A percentile compares a stretch with the other conserved stretches of the same genome.
phyloP scores from a whole-genome alignment of 1,140 invertebrate genomes.

The Gryllus bimaculatus region DNA sequence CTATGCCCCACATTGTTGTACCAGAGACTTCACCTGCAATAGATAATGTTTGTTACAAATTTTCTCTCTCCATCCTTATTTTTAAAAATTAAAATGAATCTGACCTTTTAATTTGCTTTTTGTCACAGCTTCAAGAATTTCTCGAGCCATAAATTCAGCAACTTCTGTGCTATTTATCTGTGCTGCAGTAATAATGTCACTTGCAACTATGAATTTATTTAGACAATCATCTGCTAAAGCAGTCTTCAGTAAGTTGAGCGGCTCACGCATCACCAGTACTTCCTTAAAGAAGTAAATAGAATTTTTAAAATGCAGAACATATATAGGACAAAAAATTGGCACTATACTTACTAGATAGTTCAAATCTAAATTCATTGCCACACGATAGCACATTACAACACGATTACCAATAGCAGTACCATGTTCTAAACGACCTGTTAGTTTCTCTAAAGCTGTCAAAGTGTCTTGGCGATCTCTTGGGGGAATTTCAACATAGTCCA shows the following conservation, averaged over 20 bases:
- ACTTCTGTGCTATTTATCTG: conserved; percentile 36
- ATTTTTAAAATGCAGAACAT: not conserved
- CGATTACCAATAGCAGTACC: conserved; percentile 42
- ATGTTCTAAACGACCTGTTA: conserved; percentile 31
- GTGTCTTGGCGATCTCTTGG: conserved; percentile 27
- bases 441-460: conserved; percentile 30
- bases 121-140: conserved; percentile 42
- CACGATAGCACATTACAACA: conserved; percentile 43
- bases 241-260: conserved; percentile 41
- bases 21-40: conserved; percentile 11
- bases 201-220: conserved; percentile 46
- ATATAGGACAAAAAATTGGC: not conserved
- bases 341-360: conserved; percentile 33
- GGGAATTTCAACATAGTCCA: conserved; percentile 15
- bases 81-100: not conserved
- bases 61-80: not conserved
- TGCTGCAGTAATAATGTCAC: conserved; percentile 42
- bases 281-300: conserved; percentile 26
- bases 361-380: conserved; percentile 42
- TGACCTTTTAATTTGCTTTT: conserved; percentile 2
- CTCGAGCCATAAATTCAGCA: conserved; percentile 36
- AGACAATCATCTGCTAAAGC: conserved; percentile 40
- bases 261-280: conserved; percentile 40
- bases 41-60: not conserved
- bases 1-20: conserved; percentile 39